Percentiles rank a stretch among this genome's conserved stretches.
Conservation (phyloP, 2,113 vertebrate genomes). For the Ammodytes dubius region DNA sequence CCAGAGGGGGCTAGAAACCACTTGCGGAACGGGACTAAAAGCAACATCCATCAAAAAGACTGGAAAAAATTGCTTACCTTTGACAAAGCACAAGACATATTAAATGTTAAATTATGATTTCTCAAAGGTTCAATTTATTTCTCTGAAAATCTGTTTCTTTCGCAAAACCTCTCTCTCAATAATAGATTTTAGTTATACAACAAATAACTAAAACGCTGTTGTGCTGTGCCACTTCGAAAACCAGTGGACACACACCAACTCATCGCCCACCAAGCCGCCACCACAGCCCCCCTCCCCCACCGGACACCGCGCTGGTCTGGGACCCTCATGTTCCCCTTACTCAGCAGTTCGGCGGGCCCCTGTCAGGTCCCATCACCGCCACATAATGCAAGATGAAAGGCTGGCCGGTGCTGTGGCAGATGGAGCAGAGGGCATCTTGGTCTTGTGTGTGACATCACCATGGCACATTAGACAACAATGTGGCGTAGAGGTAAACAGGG, state of each 20-base stretch:
- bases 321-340: conserved; percentile 60
- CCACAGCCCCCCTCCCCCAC: not conserved
- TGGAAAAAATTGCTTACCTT: not conserved
- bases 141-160: not conserved
- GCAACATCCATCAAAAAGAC: not conserved
- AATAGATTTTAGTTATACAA: not conserved
- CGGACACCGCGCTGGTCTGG: not conserved
- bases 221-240: not conserved
- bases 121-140: not conserved
- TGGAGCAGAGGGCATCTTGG: conserved; percentile 75
- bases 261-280: not conserved
- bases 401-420: conserved; percentile 55
- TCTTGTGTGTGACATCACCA: conserved; percentile 67
- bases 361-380: conserved; percentile 77
- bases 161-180: not conserved
- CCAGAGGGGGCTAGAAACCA: not conserved
- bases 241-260: conserved; percentile 18
- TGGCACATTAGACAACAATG: conserved; percentile 65
- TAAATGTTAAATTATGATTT: not conserved
- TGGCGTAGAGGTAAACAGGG: conserved; percentile 22
- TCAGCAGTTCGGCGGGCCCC: conserved; percentile 70
- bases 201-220: not conserved
- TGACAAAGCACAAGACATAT: not conserved
- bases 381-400: conserved; percentile 78
- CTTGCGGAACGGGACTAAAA: not conserved